Conservation (phyloP, 2,113 vertebrate genomes). For the Ceratotherium simum region DNA sequence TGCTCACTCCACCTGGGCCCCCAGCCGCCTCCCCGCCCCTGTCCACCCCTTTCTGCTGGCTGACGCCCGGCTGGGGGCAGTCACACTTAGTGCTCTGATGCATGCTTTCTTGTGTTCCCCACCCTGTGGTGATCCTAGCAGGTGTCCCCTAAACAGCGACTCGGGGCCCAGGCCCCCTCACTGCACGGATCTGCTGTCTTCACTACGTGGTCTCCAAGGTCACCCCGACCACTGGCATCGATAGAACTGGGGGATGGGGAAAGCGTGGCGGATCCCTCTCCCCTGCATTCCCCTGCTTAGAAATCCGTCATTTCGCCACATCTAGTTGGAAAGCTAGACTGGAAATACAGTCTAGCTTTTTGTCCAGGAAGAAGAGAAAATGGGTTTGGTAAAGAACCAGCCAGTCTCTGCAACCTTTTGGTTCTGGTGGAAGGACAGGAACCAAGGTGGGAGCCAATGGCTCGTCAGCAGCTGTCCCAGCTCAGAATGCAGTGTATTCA, state of each 20-base stretch:
- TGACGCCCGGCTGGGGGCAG: too few relatives aligned
- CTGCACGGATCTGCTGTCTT: fast-evolving
- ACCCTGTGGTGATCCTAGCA: not conserved
- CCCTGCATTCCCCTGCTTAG: not conserved
- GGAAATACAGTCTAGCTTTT: not conserved
- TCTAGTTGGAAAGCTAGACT: not conserved
- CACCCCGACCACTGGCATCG: not conserved
- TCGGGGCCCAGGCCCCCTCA: not conserved
- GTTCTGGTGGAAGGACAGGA: not conserved
- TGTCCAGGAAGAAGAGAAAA: not conserved
- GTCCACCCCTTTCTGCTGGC: not conserved
- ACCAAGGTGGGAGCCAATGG: not conserved
- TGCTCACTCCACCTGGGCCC: not conserved
- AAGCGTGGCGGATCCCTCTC: not conserved
- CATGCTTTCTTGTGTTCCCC: fast-evolving
- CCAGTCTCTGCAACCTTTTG: fast-evolving
- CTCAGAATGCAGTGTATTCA: fast-evolving
- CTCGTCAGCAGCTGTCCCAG: not conserved
- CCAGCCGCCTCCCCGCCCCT: fast-evolving
- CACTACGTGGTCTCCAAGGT: not conserved
- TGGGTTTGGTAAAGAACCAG: not conserved
- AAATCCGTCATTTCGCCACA: not conserved
- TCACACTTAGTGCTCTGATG: fast-evolving
- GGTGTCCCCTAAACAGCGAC: not conserved
- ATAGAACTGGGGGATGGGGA: not conserved